Conservation (phyloP, 1,140 invertebrate genomes). For the Episyrphus balteatus region DNA sequence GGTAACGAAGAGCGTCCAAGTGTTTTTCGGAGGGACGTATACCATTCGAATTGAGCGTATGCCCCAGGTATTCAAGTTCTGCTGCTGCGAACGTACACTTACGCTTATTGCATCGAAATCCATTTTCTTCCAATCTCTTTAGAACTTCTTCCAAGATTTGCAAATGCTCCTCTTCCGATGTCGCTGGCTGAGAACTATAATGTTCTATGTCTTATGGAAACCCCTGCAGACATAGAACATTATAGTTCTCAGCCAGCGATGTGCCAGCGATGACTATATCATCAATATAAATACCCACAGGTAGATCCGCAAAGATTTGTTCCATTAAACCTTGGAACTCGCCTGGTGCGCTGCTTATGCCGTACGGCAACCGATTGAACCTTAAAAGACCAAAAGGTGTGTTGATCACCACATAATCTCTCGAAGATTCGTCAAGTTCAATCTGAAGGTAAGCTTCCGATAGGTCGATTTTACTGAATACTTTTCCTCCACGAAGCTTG, state of each 20-base stretch:
- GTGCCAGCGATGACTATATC: slow-evolving; percentile 23
- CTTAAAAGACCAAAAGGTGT: slow-evolving; percentile 29
- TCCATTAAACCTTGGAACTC: slow-evolving; percentile 26
- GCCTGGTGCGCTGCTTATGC: slow-evolving; percentile 26
- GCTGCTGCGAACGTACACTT: slow-evolving; percentile 13
- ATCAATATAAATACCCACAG: slow-evolving; percentile 31
- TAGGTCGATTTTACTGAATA: slow-evolving; percentile 21
- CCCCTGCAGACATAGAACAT: too few species aligned
- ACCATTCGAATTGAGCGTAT: slow-evolving; percentile 18
- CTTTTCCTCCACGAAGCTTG: slow-evolving; percentile 20
- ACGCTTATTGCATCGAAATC: slow-evolving; percentile 12
- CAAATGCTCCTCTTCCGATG: slow-evolving; percentile 17
- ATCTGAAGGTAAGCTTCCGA: slow-evolving; percentile 19
- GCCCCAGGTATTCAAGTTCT: slow-evolving; percentile 19
- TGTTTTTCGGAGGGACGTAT: slow-evolving; percentile 11
- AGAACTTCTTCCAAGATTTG: slow-evolving; percentile 19
- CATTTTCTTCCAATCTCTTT: slow-evolving; percentile 6
- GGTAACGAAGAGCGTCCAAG: slow-evolving; percentile 10
- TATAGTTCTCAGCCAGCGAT: too few species aligned
- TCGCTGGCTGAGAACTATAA: too few species aligned
- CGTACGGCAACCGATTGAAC: slow-evolving; percentile 38
- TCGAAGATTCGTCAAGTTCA: slow-evolving; percentile 16
- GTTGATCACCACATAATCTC: slow-evolving; percentile 13
- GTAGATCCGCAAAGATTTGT: slow-evolving; percentile 12
- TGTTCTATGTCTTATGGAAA: too few species aligned